Evolutionary conservation across 2,113 vertebrate genomes (phyloP).

Genomic region (Bothrops jararaca): DNA sequence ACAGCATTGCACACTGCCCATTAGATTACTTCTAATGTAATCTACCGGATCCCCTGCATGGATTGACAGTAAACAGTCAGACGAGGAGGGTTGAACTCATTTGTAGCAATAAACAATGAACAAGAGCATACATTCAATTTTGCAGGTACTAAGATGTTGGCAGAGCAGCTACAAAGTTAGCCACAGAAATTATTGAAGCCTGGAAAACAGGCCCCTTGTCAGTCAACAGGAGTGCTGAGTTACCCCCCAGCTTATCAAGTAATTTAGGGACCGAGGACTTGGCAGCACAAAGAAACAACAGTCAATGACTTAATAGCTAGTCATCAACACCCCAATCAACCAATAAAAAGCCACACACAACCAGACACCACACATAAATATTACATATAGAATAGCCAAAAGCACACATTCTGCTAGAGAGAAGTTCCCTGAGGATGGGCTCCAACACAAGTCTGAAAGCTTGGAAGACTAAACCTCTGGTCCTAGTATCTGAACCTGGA

Average conservation of each 20-base stretch:
- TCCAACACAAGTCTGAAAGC: background rate
- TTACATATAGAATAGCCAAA: background rate
- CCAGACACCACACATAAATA: background rate
- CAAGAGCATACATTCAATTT: background rate
- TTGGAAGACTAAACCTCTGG: background rate
- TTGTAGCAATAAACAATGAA: background rate
- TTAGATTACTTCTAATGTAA: background rate
- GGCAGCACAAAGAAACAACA: no score
- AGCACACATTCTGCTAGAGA: background rate
- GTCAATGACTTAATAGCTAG: background rate
- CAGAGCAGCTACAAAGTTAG: background rate
- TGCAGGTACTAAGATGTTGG: background rate
- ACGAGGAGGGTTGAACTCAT: background rate
- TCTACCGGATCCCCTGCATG: background rate
- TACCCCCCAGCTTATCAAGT: background rate
- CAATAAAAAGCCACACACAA: background rate
- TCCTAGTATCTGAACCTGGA: background rate
- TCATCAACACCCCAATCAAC: background rate
- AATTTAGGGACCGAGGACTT: background rate
- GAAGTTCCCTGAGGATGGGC: background rate
- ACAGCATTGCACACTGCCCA: background rate
- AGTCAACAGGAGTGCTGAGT: background rate
- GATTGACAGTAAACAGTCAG: background rate
- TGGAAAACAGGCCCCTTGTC: background rate
- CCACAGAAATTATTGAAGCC: background rate